These are phyloP conservation scores for Danio choprae DNA, from an alignment of 2,797 vertebrate genomes.

Conservation along the genomic window DNA sequence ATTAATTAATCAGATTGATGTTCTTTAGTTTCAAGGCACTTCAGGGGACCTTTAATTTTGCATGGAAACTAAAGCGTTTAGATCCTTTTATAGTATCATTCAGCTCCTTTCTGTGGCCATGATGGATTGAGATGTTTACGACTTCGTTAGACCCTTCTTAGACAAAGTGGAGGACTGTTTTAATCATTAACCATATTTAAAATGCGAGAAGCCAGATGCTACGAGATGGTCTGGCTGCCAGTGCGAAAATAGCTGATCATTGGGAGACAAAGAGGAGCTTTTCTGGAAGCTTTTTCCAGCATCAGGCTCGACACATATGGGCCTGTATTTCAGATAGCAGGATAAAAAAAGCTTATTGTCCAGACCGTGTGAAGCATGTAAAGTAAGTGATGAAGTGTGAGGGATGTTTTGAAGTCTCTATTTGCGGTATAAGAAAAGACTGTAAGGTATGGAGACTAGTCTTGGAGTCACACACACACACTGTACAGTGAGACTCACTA, in stretches of 20 bases:
- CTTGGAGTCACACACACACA: background rate
- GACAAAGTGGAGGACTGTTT: conserved; percentile 49
- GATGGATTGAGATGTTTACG: conserved; percentile 16
- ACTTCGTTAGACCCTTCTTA: conserved; percentile 13
- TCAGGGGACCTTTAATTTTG: background rate
- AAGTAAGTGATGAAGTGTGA: conserved; percentile 26
- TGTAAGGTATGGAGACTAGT: background rate
- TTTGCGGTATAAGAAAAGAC: background rate
- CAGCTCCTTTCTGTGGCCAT: conserved; percentile 28
- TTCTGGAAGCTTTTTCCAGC: conserved; percentile 2
- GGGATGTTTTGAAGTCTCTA: background rate
- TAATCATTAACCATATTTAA: conserved; percentile 41
- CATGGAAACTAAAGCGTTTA: background rate
- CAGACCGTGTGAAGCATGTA: conserved; percentile 15
- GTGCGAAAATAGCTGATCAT: conserved; percentile 48
- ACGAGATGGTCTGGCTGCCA: conserved; percentile 26
- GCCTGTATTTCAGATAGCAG: conserved; percentile 5
- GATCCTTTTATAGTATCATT: conserved; percentile 17
- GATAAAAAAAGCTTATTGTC: conserved; percentile 31
- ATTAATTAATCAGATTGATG: background rate
- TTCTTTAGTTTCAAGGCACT: too few relatives aligned
- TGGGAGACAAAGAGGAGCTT: conserved; percentile 45
- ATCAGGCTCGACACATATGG: conserved; percentile 33
- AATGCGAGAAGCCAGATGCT: conserved; percentile 58
- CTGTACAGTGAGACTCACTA: background rate